phyloP scores from a whole-genome alignment of 2,113 vertebrate species.

The Planiliza haematocheilus region DNA sequence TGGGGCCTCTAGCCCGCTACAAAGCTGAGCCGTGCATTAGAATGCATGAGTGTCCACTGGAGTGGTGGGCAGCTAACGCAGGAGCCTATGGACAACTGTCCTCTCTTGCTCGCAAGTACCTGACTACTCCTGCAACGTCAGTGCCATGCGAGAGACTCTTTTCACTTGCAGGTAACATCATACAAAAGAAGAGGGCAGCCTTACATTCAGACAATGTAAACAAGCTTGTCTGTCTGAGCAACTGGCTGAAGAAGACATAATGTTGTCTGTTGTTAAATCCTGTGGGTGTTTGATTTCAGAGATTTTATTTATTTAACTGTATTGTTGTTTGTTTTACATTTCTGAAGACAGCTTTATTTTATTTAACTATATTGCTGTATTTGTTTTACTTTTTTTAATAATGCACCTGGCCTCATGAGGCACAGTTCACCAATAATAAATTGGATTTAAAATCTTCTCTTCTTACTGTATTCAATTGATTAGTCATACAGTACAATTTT shows the following conservation, averaged over 20 bases:
- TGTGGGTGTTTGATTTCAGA: too few relatives aligned
- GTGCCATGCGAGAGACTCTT: not conserved
- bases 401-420: too few relatives aligned
- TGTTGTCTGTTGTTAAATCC: too few relatives aligned
- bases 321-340: too few relatives aligned
- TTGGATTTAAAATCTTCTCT: too few relatives aligned
- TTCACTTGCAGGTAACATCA: not conserved
- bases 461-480: too few relatives aligned
- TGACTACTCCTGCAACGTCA: not conserved
- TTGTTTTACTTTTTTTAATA: too few relatives aligned
- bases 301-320: too few relatives aligned
- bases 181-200: constrained; percentile 7
- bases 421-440: too few relatives aligned
- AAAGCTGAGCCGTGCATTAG: not conserved
- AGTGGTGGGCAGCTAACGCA: not conserved
- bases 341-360: too few relatives aligned
- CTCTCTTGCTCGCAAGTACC: not conserved
- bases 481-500: too few relatives aligned
- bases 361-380: too few relatives aligned
- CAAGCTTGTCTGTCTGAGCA: not conserved
- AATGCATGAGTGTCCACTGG: not conserved
- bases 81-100: not conserved
- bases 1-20: not conserved
- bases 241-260: not conserved
- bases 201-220: not conserved